Evolutionary conservation across 2,888 invertebrate genomes (phyloP).

Genomic region (Malthinus seriepunctatus): DNA sequence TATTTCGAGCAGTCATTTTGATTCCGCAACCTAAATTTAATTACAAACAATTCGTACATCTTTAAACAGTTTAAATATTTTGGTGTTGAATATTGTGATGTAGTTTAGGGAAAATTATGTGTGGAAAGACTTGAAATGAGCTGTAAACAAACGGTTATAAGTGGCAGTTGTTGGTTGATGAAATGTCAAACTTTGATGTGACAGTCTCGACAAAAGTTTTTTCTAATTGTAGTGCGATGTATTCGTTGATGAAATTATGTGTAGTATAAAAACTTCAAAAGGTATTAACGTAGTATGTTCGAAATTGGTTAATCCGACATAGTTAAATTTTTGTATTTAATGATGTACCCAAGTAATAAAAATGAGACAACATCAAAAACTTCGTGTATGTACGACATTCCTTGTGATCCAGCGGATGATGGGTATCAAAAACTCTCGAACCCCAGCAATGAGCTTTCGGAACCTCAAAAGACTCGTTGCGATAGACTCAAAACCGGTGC

Average conservation of each 20-base stretch:
- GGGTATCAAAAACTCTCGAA: slow-evolving; percentile 51
- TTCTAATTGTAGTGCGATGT: slow-evolving; percentile 33
- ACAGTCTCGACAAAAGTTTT: slow-evolving; percentile 22
- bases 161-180: slow-evolving; percentile 21
- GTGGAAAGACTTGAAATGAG: background rate
- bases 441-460: slow-evolving; percentile 53
- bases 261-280: slow-evolving; percentile 36
- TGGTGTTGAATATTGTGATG: background rate
- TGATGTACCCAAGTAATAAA: slow-evolving; percentile 44
- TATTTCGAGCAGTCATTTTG: slow-evolving; percentile 2
- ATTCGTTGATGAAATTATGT: slow-evolving; percentile 31
- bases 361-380: slow-evolving; percentile 41
- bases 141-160: slow-evolving; percentile 11
- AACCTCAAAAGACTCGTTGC: slow-evolving; percentile 49
- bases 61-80: background rate
- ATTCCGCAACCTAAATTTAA: slow-evolving; percentile 13
- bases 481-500: slow-evolving; percentile 69
- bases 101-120: too few species aligned
- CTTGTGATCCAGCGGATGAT: slow-evolving; percentile 51
- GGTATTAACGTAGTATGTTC: slow-evolving; percentile 51
- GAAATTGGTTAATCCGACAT: slow-evolving; percentile 54
- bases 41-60: background rate
- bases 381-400: slow-evolving; percentile 52
- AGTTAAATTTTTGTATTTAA: slow-evolving; percentile 37
- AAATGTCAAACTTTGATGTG: slow-evolving; percentile 37